A percentile compares a stretch with the other conserved stretches of the same genome.
Evolutionary conservation across 2,797 vertebrate species (phyloP).

Genomic region (Monodelphis domestica): DNA sequence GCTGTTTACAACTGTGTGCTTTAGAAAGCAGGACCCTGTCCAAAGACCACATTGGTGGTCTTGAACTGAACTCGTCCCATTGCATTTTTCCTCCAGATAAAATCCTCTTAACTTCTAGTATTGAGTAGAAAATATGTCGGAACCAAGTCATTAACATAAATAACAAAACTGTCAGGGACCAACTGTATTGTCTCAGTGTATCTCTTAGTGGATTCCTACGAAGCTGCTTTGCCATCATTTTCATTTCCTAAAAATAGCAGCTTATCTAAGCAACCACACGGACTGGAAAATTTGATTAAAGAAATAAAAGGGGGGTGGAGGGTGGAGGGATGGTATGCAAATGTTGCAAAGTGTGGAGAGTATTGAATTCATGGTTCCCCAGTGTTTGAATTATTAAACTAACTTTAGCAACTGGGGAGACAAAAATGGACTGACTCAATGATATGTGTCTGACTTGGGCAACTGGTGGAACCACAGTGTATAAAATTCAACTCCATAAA

Average conservation of each 20-base stretch:
- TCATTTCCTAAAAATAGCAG: neutral
- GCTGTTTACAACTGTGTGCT: conserved; percentile 82
- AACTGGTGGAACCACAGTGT: conserved; percentile 22
- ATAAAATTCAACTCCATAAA: conserved; percentile 23
- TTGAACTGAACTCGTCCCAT: conserved; percentile 59
- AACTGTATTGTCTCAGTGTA: conserved; percentile 37
- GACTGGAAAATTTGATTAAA: neutral
- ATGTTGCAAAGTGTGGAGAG: conserved; percentile 15
- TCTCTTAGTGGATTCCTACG: conserved; percentile 38
- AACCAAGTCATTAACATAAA: conserved; percentile 58
- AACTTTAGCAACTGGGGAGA: conserved; percentile 15
- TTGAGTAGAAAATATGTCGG: conserved; percentile 64
- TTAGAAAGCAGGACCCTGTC: conserved; percentile 79
- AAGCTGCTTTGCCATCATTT: conserved; percentile 18
- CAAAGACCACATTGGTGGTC: conserved; percentile 85
- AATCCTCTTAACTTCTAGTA: conserved; percentile 65
- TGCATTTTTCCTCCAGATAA: conserved; percentile 57
- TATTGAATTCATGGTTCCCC: conserved; percentile 40
- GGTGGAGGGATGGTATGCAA: conserved; percentile 25
- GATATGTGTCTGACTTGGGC: conserved; percentile 25
- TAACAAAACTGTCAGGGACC: conserved; percentile 49
- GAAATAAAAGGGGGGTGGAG: neutral
- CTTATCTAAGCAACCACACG: neutral
- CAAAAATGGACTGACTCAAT: neutral
- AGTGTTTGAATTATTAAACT: conserved; percentile 33